Percentiles rank a stretch among this genome's conserved stretches.
These are phyloP conservation scores for Drosophila pandora DNA, from an alignment of 1,140 invertebrate genomes.

Conservation along the genomic window DNA sequence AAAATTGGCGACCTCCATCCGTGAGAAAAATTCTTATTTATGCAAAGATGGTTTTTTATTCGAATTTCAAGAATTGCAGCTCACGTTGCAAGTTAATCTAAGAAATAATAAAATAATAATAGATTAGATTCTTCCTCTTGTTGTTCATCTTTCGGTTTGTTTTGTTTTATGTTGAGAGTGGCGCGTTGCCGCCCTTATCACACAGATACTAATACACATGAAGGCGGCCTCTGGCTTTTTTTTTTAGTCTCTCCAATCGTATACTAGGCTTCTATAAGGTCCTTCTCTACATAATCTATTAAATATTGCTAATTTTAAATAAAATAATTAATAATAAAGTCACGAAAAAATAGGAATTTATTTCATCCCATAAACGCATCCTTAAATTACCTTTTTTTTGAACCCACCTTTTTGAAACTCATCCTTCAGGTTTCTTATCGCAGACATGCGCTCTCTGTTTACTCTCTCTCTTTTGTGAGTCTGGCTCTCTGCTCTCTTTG, in stretches of 20 bases:
- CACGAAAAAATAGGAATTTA: not conserved
- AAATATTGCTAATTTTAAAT: too few relatives aligned
- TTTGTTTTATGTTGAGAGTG: constrained; percentile 21
- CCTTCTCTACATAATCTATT: too few relatives aligned
- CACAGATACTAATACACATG: not conserved
- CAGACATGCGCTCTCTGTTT: constrained; percentile 63
- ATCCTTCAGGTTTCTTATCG: constrained; percentile 24
- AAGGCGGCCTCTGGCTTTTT: too few relatives aligned
- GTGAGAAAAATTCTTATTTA: constrained; percentile 35
- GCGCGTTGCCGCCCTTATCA: constrained; percentile 26
- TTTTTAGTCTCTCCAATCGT: not conserved
- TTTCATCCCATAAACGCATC: not conserved
- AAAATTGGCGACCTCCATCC: constrained; percentile 8
- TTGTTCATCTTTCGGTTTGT: not conserved
- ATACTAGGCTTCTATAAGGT: not conserved
- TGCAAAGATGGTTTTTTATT: constrained; percentile 6
- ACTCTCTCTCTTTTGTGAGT: constrained; percentile 8
- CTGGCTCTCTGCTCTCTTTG: constrained; percentile 19
- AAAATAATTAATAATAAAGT: too few relatives aligned
- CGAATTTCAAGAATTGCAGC: not conserved
- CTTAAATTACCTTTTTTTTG: not conserved
- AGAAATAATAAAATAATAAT: not conserved
- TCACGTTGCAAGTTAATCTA: not conserved
- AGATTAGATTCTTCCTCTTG: not conserved
- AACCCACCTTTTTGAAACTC: not conserved